phyloP scores from a whole-genome alignment of 37 sponge, comb jelly and placozoan species.

The Bolinopsis microptera region DNA sequence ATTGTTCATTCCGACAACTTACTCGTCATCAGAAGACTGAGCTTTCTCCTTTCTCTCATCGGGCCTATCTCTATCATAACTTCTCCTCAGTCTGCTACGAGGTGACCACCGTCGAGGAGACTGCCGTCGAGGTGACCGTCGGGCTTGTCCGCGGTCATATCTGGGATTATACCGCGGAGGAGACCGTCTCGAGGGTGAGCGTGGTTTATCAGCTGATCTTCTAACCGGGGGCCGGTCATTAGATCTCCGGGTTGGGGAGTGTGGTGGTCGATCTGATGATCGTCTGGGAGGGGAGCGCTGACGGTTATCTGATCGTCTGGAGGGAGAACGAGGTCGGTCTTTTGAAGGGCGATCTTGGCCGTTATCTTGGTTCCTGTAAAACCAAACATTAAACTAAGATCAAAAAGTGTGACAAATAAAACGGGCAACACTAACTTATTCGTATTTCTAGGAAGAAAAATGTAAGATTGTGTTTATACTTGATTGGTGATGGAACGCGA shows the following conservation, averaged over 20 bases:
- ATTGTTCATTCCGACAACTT: no score
- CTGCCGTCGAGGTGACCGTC: background rate
- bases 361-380: background rate
- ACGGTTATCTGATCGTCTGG: background rate
- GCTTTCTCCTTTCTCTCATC: conserved; percentile 21
- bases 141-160: background rate
- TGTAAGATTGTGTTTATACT: no score
- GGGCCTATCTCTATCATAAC: conserved; percentile 26
- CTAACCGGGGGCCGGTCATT: background rate
- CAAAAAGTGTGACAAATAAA: no score
- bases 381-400: no score
- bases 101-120: conserved; percentile 44
- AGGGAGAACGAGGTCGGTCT: background rate
- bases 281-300: background rate
- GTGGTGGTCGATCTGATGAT: background rate
- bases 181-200: background rate
- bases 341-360: background rate
- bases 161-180: background rate
- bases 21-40: conserved; percentile 57
- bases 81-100: background rate
- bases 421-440: no score
- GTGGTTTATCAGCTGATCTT: background rate
- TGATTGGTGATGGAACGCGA: background rate
- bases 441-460: no score
- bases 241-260: background rate